phyloP scores from a whole-genome alignment of 2,888 invertebrate genomes.

The Anagyrus pseudococci region DNA sequence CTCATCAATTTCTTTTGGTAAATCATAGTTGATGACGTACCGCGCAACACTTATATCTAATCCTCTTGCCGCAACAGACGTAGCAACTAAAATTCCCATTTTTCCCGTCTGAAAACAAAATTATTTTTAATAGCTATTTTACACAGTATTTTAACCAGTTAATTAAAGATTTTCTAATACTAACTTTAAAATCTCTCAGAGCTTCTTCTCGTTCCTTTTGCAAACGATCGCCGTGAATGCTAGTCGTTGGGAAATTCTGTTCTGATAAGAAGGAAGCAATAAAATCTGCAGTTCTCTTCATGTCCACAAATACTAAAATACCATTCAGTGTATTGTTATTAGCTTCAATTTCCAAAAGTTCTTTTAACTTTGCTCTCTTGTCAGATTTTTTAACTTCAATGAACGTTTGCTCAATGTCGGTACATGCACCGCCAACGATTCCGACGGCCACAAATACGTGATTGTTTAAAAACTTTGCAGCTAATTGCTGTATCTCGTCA shows the following conservation, averaged over 20 bases:
- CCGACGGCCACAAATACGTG: slow-evolving; percentile 93
- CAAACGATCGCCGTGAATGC: slow-evolving; percentile 77
- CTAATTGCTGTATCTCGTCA: slow-evolving; percentile 76
- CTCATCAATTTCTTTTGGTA: slow-evolving; percentile 89
- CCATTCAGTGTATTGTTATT: slow-evolving; percentile 62
- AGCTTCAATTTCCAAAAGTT: slow-evolving; percentile 68
- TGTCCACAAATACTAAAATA: slow-evolving; percentile 86
- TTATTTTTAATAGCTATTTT: no score
- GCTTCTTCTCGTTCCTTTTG: slow-evolving; percentile 79
- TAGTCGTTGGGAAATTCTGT: slow-evolving; percentile 73
- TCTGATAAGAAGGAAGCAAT: slow-evolving; percentile 83
- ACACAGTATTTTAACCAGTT: background rate
- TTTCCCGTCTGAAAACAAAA: slow-evolving; percentile 64
- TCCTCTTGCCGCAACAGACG: slow-evolving; percentile 93
- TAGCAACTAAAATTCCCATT: slow-evolving; percentile 87
- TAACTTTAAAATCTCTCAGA: slow-evolving; percentile 76
- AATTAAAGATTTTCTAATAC: background rate
- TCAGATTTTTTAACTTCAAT: slow-evolving; percentile 73
- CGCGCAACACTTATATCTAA: slow-evolving; percentile 86
- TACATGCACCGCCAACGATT: slow-evolving; percentile 90
- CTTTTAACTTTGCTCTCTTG: slow-evolving; percentile 77
- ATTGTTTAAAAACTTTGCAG: slow-evolving; percentile 75
- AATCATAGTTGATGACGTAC: slow-evolving; percentile 91
- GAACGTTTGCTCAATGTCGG: slow-evolving; percentile 86
- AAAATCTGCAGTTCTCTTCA: slow-evolving; percentile 89